These are phyloP conservation scores for Ornithoptera alexandrae DNA, from an alignment of 2,888 invertebrate genomes.

Conservation along the genomic window DNA sequence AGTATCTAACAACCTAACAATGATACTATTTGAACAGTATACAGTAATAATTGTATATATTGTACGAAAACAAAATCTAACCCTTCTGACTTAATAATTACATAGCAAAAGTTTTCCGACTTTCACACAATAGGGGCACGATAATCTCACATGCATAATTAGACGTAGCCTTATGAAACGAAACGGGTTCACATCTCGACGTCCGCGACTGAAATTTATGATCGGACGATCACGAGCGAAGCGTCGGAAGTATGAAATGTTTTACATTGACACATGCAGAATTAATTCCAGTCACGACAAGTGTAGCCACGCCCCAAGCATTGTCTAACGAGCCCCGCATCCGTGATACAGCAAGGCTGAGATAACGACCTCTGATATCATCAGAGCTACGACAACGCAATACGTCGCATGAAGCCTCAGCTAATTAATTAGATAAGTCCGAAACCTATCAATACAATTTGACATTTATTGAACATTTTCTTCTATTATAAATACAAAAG, in stretches of 20 bases:
- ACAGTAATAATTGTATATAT: no score
- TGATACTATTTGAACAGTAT: no score
- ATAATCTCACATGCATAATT: constrained; percentile 27
- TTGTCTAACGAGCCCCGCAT: constrained; percentile 61
- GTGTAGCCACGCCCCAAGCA: constrained; percentile 62
- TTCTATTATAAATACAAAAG: not conserved
- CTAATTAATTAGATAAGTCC: constrained; percentile 4
- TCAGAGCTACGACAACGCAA: constrained; percentile 39
- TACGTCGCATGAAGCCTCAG: not conserved
- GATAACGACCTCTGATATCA: constrained; percentile 54
- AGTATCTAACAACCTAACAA: no score
- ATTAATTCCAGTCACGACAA: constrained; percentile 70
- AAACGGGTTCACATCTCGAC: constrained; percentile 24
- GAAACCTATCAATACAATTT: not conserved
- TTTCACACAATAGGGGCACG: constrained; percentile 30
- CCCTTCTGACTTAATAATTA: not conserved
- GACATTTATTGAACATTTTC: not conserved
- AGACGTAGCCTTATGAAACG: constrained; percentile 19
- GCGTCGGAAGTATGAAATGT: constrained; percentile 61
- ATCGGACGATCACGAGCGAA: constrained; percentile 52
- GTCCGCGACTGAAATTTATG: constrained; percentile 30
- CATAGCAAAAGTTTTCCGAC: constrained; percentile 16
- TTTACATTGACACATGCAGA: constrained; percentile 67
- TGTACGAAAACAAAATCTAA: not conserved
- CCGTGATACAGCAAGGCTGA: constrained; percentile 61